These are phyloP conservation scores for Physeter macrocephalus DNA, from an alignment of 2,113 vertebrate species.

Conservation along the genomic window DNA sequence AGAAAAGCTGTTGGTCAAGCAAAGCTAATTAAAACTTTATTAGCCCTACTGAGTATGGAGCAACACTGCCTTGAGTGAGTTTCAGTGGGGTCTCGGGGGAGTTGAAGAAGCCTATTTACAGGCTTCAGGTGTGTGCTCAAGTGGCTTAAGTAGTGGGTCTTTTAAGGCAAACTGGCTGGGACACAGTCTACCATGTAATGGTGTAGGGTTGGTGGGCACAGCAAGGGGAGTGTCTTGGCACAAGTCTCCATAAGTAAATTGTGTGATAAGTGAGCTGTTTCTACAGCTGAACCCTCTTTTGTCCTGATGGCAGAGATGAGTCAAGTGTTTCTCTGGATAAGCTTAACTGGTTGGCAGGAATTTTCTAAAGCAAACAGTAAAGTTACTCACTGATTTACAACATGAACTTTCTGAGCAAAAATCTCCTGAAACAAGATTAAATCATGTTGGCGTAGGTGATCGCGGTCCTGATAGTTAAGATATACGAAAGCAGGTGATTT, in stretches of 20 bases:
- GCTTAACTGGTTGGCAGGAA: not conserved
- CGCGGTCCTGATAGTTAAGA: not conserved
- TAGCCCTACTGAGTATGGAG: too few relatives aligned
- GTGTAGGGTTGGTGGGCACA: not conserved
- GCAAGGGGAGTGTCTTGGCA: not conserved
- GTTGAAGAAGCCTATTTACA: not conserved
- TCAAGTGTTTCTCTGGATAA: slow-evolving; percentile 7
- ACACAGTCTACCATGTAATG: not conserved
- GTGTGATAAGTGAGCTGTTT: not conserved
- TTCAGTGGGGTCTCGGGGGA: not conserved
- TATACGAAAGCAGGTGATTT: not conserved
- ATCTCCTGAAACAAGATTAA: not conserved
- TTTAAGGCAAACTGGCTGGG: not conserved
- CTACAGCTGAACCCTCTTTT: not conserved
- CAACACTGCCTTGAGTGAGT: not conserved
- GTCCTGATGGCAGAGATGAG: not conserved
- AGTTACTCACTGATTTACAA: slow-evolving; percentile 6
- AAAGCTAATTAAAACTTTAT: not conserved
- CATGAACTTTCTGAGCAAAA: not conserved
- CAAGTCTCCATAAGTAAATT: not conserved
- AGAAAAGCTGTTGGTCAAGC: not conserved
- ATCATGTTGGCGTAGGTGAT: not conserved
- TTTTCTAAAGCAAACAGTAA: slow-evolving; percentile 1
- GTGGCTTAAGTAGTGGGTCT: not conserved
- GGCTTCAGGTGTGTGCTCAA: not conserved